These are phyloP conservation scores for Conus ventricosus DNA, from an alignment of 1,140 invertebrate genomes.

Conservation along the genomic window DNA sequence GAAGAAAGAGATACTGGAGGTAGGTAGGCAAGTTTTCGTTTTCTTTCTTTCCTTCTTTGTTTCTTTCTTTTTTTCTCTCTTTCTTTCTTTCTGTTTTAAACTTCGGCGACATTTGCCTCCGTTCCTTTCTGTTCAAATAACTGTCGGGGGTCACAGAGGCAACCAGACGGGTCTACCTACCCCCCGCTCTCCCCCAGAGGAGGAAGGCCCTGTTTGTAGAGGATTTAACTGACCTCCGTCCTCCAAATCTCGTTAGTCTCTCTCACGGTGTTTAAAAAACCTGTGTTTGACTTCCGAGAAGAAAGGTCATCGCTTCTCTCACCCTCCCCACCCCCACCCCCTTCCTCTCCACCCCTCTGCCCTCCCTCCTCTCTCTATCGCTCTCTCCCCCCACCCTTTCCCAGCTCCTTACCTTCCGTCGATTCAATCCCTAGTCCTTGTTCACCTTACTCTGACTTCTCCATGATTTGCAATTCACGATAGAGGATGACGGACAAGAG, in stretches of 20 bases:
- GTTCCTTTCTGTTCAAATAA: background rate
- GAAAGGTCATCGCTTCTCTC: background rate
- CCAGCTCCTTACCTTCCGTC: too few relatives aligned
- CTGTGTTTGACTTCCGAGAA: background rate
- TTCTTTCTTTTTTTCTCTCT: too few relatives aligned
- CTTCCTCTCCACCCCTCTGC: background rate
- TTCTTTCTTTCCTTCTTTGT: background rate
- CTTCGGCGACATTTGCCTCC: too few relatives aligned
- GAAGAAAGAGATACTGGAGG: too few relatives aligned
- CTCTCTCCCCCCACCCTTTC: too few relatives aligned
- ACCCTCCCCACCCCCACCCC: background rate
- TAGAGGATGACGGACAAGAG: too few relatives aligned
- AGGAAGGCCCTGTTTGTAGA: background rate
- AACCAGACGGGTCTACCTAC: background rate
- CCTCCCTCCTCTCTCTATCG: too few relatives aligned
- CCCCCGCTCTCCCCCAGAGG: background rate
- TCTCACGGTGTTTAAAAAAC: constrained; percentile 5
- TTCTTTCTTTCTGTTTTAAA: background rate
- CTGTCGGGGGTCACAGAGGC: background rate
- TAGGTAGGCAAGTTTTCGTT: background rate
- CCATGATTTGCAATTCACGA: too few relatives aligned
- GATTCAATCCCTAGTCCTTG: too few relatives aligned
- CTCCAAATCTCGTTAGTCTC: constrained; percentile 7
- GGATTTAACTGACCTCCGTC: constrained; percentile 5
- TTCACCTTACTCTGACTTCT: too few relatives aligned